phyloP scores from a whole-genome alignment of 2,888 invertebrate genomes.

The Drosophila infuscata region DNA sequence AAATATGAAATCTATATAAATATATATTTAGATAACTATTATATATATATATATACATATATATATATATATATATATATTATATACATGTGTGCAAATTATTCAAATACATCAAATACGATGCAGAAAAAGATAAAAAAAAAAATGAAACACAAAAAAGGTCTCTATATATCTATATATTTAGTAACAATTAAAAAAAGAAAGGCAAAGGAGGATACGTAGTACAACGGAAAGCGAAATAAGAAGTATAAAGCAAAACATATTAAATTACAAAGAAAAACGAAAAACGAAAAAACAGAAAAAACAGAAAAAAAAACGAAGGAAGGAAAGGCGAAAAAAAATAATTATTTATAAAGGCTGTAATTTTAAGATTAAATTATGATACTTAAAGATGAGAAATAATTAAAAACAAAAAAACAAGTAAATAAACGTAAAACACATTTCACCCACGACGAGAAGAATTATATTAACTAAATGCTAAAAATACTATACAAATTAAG shows the following conservation, averaged over 20 bases:
- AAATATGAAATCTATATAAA: conserved; percentile 76
- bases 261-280: conserved; percentile 45
- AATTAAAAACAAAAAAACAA: conserved; percentile 36
- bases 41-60: conserved; percentile 66
- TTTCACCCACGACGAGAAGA: conserved; percentile 75
- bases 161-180: conserved; percentile 66
- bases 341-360: conserved; percentile 84
- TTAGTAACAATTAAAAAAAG: conserved; percentile 72
- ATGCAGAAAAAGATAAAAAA: conserved; percentile 33
- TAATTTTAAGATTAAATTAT: conserved; percentile 83
- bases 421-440: conserved; percentile 64
- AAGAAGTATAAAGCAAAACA: conserved; percentile 74
- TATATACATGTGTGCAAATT: conserved; percentile 78
- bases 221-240: conserved; percentile 82
- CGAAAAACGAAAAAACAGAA: conserved; percentile 24
- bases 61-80: conserved; percentile 59
- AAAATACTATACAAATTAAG: conserved; percentile 73
- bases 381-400: conserved; percentile 52
- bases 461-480: conserved; percentile 72
- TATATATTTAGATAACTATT: conserved; percentile 79
- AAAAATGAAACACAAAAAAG: conserved; percentile 39
- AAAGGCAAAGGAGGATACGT: conserved; percentile 70
- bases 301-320: conserved; percentile 14
- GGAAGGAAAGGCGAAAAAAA: conserved; percentile 56
- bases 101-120: conserved; percentile 71